Base-by-base conservation (phyloP, 2,113 vertebrate species). In the Corythoichthys haematopterus region DNA sequence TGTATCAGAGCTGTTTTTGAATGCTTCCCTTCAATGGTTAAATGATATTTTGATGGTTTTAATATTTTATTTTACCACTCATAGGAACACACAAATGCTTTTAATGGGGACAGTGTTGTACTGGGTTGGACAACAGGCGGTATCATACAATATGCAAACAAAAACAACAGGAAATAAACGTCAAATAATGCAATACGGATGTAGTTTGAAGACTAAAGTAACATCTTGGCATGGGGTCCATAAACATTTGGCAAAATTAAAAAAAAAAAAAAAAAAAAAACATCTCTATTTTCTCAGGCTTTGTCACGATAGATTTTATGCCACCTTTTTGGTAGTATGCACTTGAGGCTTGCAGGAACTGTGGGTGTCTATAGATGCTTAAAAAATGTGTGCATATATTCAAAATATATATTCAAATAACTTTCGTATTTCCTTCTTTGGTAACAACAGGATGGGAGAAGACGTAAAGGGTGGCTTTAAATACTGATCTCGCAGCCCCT, bases 1-100 rank as follows among this genome's bases (percentile, higher is more conserved):
- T 66, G 50, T 36, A 68, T 20, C 67, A 2, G 38, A 43, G 58
- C 76, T 69, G 51, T 63, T 64, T 53, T 59, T 75, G 9, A 66
- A 75, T 76, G 73, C 79, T 46, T 72, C 72, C 55, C 0, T 74
- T 81, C 16, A 75, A 83, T 81, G 83, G 58, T 83, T 82, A 81
- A 87, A 85, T 81, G 87, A 84, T 80, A 64, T 84, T 81, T 69
- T 69, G 68, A 73, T 14, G 59, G 40, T 76, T 72, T 89, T 9
- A 88, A 89, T 82, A 70, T 80, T 88, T 80, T 14, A 90, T 85
- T 70, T 72, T 79, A 82, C 60, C 66, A 84, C 79, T 78, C 77
- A 85, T 72, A 65, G 71, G 74, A 84, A 90, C 89, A 89, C 78
- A 78, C 66, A 85, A 90, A 90, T 79, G 87, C 89, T 89, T 86